A percentile compares a stretch with the other conserved stretches of the same genome.
Conservation (phyloP, 2,797 vertebrate species). For the Garrulus glandarius region DNA sequence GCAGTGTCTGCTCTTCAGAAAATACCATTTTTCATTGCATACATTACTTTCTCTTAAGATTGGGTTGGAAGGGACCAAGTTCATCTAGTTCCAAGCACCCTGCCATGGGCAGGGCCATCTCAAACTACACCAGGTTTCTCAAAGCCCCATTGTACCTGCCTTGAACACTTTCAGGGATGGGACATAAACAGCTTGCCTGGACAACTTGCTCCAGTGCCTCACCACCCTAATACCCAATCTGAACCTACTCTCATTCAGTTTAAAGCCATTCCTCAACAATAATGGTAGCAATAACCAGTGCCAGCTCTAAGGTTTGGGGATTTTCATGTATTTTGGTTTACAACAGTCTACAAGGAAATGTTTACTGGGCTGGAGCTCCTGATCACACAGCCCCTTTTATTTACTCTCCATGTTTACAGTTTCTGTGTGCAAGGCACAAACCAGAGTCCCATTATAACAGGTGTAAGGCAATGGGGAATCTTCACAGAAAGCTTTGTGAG, state of each 20-base stretch:
- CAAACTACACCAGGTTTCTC: neutral
- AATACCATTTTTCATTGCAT: neutral
- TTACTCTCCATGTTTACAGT: neutral
- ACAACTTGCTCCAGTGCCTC: neutral
- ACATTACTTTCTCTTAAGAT: neutral
- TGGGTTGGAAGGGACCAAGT: neutral
- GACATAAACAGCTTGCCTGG: neutral
- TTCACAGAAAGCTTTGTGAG: neutral
- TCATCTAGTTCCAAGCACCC: neutral
- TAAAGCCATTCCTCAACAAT: neutral
- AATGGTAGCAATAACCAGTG: neutral
- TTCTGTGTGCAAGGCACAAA: neutral
- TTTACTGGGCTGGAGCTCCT: neutral
- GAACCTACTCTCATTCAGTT: neutral
- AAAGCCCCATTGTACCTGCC: accelerated
- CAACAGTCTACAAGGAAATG: neutral
- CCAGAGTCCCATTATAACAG: neutral
- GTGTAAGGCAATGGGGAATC: neutral
- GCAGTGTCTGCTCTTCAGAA: neutral
- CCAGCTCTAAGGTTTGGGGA: neutral
- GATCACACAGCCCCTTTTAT: neutral
- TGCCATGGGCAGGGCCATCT: neutral
- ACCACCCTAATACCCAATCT: neutral
- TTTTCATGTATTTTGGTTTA: neutral
- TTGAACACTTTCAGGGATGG: neutral